Base-by-base conservation (phyloP, 2,113 vertebrate species). In the Cyanistes caeruleus region DNA sequence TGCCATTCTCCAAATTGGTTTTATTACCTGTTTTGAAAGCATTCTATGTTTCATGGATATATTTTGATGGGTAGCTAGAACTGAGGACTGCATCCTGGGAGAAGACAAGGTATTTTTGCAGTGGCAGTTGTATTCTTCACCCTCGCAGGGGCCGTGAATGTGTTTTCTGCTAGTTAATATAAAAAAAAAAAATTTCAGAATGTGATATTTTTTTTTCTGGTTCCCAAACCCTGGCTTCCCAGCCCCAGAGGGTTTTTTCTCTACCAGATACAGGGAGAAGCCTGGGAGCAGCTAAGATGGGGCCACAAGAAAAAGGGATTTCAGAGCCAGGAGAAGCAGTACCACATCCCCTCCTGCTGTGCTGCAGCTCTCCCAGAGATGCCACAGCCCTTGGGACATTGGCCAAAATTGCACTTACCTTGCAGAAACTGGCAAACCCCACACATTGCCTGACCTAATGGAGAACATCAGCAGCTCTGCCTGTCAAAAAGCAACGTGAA, bases 351-450 rank as follows among this genome's bases (percentile, higher is more conserved):
- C 33, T 90, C 70, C 48, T 3, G 2, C 51, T 82, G 68, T 48
- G 73, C 51, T 70, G 55, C 55, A 75, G 44, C 52, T 75, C n/a
- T 49, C 82, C 37, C 62, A 58, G 53, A 21, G 33, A 75, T 48
- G 48, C 73, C 80, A 88, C 65, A 91, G 49, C 37, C 64, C 83
- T 39, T 75, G 83, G 97, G 87, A 96, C 64, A 43, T 0, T 23
- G 46, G 87, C 97, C 97, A 97, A 80, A 89, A 65, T 53, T 85
- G 56, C 93, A 95, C 89, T 97, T 96, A 93, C 70, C 60, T 93
- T 76, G 51, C 67, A 83, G 73, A 95, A 41, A 69, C 67, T 93
- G 74, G 87, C 80, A 95, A 90, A 85, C 9, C 35, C 67, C 77
- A 52, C 73, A 87, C 80, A 24, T 58, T 76, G 89, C 49, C 73